Percentiles rank a stretch among this genome's conserved stretches.
Conservation (phyloP, 2,113 vertebrate genomes). For the Etia nguti region DNA sequence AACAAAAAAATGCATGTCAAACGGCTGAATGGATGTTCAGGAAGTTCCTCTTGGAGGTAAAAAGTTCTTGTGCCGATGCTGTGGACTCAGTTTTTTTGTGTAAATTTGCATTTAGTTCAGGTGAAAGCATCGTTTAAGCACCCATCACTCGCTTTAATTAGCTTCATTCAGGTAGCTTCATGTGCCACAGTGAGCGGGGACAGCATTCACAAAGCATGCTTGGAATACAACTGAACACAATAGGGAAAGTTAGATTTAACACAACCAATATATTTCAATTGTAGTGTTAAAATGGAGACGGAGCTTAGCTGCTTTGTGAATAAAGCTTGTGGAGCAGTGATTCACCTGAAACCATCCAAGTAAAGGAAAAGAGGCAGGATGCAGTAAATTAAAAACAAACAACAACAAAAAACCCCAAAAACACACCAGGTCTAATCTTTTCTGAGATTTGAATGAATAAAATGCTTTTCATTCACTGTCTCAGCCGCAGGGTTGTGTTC, state of each 20-base stretch:
- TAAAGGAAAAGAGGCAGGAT: slow-evolving; percentile 22
- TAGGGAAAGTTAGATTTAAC: not conserved
- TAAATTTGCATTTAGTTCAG: not conserved
- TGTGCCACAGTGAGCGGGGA: slow-evolving; percentile 28
- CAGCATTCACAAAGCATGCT: slow-evolving; percentile 68
- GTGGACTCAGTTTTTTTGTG: not conserved
- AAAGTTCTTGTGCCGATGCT: not conserved
- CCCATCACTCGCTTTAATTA: not conserved
- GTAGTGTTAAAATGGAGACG: not conserved
- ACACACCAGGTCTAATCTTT: not conserved
- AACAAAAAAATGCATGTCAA: slow-evolving; percentile 22
- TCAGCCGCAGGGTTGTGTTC: slow-evolving; percentile 23
- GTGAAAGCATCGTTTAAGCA: not conserved
- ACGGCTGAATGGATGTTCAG: slow-evolving; percentile 14
- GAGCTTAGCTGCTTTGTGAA: slow-evolving; percentile 52
- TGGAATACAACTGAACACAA: not conserved
- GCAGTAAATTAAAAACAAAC: slow-evolving; percentile 4
- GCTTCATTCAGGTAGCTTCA: slow-evolving; percentile 18
- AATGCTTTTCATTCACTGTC: slow-evolving; percentile 48
- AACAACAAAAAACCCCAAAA: not conserved
- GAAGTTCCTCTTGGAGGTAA: not conserved
- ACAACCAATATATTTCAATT: not conserved
- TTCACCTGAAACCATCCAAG: slow-evolving; percentile 43
- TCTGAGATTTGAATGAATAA: slow-evolving; percentile 46
- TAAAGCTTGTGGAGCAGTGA: slow-evolving; percentile 10